Conservation (phyloP, 1,140 invertebrate species). For the Lordiphosa stackelbergi region DNA sequence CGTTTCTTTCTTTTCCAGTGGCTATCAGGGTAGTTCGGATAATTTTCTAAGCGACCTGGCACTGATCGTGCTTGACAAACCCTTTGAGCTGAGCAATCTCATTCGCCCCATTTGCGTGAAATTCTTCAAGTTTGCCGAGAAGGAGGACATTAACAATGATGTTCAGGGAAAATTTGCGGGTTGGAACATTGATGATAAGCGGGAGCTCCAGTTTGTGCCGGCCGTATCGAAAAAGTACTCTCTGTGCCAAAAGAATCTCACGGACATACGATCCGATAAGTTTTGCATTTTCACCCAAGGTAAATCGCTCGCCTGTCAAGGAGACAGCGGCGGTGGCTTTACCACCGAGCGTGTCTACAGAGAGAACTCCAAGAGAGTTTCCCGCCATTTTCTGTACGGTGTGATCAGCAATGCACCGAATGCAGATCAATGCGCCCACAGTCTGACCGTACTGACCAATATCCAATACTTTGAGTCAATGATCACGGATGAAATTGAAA, state of each 20-base stretch:
- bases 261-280: slow-evolving; percentile 49
- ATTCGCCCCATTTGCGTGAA: slow-evolving; percentile 53
- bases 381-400: slow-evolving; percentile 39
- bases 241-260: slow-evolving; percentile 15
- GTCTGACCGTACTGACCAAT: slow-evolving; percentile 52
- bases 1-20: slow-evolving; percentile 6
- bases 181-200: slow-evolving; percentile 52
- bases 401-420: slow-evolving; percentile 64
- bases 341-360: slow-evolving; percentile 18
- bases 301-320: slow-evolving; percentile 49
- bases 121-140: slow-evolving; percentile 32
- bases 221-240: slow-evolving; percentile 41
- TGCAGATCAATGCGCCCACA: slow-evolving; percentile 54
- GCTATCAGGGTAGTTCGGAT: slow-evolving; percentile 29
- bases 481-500: slow-evolving; percentile 26
- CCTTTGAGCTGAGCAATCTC: slow-evolving; percentile 38
- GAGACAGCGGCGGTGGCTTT: slow-evolving; percentile 60
- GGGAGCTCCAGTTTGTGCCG: slow-evolving; percentile 51
- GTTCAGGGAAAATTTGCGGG: slow-evolving; percentile 44
- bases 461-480: slow-evolving; percentile 47
- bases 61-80: slow-evolving; percentile 30
- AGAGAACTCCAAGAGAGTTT: background rate
- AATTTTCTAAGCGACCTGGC: slow-evolving; percentile 45
- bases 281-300: slow-evolving; percentile 60
- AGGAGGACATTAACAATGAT: slow-evolving; percentile 45